Evolutionary conservation across 2,888 invertebrate species (phyloP).

Genomic region (Caradrina clavipalpis): DNA sequence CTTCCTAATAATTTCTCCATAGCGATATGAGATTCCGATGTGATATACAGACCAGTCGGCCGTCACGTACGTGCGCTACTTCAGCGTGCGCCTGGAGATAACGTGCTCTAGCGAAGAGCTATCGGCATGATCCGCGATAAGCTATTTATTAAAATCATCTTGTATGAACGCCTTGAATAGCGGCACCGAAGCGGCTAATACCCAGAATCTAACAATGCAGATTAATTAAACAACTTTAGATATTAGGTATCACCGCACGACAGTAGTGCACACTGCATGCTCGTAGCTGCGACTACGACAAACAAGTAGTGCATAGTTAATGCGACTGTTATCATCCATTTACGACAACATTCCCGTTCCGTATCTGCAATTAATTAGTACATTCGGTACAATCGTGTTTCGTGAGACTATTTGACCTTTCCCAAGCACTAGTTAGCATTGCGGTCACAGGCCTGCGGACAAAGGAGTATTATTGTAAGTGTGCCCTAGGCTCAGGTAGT

Average conservation of each 20-base stretch:
- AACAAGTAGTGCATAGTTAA: constrained; percentile 28
- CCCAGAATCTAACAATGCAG: constrained; percentile 4
- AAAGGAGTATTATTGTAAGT: constrained; percentile 50
- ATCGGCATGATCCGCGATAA: constrained; percentile 35
- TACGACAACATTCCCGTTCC: constrained; percentile 43
- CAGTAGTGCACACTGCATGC: background rate
- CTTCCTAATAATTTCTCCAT: constrained; percentile 34
- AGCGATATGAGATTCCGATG: constrained; percentile 52
- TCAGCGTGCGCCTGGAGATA: background rate
- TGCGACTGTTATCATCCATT: constrained; percentile 33
- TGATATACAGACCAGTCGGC: constrained; percentile 32
- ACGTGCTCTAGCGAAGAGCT: background rate
- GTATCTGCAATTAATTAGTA: constrained; percentile 55
- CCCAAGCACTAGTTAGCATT: constrained; percentile 53
- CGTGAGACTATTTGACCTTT: constrained; percentile 57
- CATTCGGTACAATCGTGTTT: constrained; percentile 52
- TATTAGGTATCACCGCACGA: background rate
- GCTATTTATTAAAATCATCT: constrained; percentile 39
- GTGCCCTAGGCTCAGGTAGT: constrained; percentile 26
- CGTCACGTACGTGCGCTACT: constrained; percentile 43
- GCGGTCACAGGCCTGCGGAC: constrained; percentile 50
- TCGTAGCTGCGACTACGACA: background rate
- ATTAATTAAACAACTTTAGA: constrained; percentile 13
- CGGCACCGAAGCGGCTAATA: background rate
- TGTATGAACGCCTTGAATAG: constrained; percentile 16